Evolutionary conservation across 2,113 vertebrate species (phyloP), one percentile per base, ranked within the genome.

Genomic region (Eulemur rufifrons): DNA sequence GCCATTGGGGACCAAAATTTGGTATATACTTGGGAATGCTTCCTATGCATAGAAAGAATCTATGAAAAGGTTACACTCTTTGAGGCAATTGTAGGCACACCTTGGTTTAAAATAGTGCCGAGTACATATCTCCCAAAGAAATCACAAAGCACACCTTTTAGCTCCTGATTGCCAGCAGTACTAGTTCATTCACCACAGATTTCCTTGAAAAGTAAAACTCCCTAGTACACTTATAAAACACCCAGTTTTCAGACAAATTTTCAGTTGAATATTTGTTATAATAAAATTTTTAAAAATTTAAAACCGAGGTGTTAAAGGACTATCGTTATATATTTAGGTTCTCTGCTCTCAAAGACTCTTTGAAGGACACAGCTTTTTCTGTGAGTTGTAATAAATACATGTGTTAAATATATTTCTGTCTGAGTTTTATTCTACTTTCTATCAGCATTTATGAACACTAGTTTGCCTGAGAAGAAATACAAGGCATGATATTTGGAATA

Each of bases 331-430:
- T n/a, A 29, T 86, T 59, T 85, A 68, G 69, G 37, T 89, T 85
- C 68, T 96, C 29, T 86, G 18, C 23, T 86, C 68, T 84, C 87
- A 83, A 83, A 86, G 77, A 50, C 91, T 78, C 42, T 73, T 71
- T 69, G 59, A 63, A 95, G 42, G 20, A 23, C 8, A 32, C 59
- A 83, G 8, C 32, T 47, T 71, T 85, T 69, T 82, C 21, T 84
- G 9, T 68, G 50, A 91, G 34, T 54, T 54, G 15, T 54, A 54
- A 54, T 54, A 54, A 54, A 54, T 54, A 54, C 15, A 73, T 78
- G 3, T 77, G 17, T 81, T 77, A 69, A 82, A 52, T 52, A 25
- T 37, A n/a, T 78, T 92, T 88, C 39, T 84, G 25, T 86, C 21
- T 71, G 69, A 84, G 29, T 89, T 15, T 71, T 77, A 63, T 85